Base-by-base conservation (phyloP, 23 tunicate species). In the Styela clava region DNA sequence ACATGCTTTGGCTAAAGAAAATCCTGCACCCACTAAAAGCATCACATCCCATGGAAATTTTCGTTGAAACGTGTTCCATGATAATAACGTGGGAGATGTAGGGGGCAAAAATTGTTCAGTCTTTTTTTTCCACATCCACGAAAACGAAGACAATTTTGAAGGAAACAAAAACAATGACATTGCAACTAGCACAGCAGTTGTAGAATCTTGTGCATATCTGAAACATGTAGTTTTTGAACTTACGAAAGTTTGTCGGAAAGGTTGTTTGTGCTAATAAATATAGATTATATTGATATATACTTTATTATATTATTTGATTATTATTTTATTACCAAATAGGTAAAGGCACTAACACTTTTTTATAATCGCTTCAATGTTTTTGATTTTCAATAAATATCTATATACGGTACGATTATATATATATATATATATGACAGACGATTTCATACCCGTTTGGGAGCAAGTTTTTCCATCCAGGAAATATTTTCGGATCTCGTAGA, bases 21-120 rank as follows among this genome's bases (percentile, higher is more conserved):
- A 90, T 18, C 96, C 96, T n/a, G 86, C 89, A 9, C 96, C 96
- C 64, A 90, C 52, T 25, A 90, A 74, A 23, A 90, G 0, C 24
- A 90, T 37, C 9, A 90, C 86, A 78, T 90, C 90, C 96, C 96
- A 90, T 33, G 96, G 88, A 24, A 90, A 63, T 25, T 67, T 82
- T 24, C 21, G 64, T 74, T 90, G 90, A 3, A 84, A 85, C 28
- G 83, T 61, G 65, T 85, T 86, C 96, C 96, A 90, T 22, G 68
- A 28, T 30, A 91, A 73, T 24, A 91, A 64, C n/a, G 91, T 62
- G 20, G 85, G 85, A 23, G 91, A 88, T 1, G 91, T 69, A 2
- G 51, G 35, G 16, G 78, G 83, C 64, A 44, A 29, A 27, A 24
- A 18, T 7, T 65, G 19, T 33, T 84, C 56, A 20, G 61, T 74